phyloP scores from a whole-genome alignment of 2,113 vertebrate genomes.

The Otis tarda region DNA sequence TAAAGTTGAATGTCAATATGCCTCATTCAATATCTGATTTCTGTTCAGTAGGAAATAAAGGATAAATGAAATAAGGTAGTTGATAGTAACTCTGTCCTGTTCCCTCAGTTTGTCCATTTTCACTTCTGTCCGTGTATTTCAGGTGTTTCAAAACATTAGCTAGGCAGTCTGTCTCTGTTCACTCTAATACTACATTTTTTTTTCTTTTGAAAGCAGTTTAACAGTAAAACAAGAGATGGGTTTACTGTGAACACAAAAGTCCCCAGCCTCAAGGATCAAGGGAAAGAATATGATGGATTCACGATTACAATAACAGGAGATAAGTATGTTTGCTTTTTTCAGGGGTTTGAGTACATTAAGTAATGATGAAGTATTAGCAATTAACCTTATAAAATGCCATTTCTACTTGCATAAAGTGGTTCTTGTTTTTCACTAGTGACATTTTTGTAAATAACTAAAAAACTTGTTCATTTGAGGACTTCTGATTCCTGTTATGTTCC shows the following conservation, averaged over 20 bases:
- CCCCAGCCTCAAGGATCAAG: slow-evolving; percentile 89
- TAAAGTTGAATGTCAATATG: neutral
- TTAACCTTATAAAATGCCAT: neutral
- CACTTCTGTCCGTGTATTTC: neutral
- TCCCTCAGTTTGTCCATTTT: neutral
- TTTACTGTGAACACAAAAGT: slow-evolving; percentile 99
- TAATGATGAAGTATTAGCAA: neutral
- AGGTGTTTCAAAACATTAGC: neutral
- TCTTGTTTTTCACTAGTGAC: neutral
- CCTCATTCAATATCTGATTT: neutral
- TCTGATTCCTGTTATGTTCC: neutral
- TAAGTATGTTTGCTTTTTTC: slow-evolving; percentile 77
- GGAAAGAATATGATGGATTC: slow-evolving; percentile 94
- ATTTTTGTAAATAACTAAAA: neutral
- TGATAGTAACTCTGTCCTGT: neutral
- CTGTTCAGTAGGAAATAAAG: neutral
- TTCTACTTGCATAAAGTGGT: neutral
- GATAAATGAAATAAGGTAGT: neutral
- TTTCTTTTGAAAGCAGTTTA: slow-evolving; percentile 91
- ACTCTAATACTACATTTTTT: slow-evolving; percentile 1
- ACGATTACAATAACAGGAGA: slow-evolving; percentile 98
- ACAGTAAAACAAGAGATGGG: slow-evolving; percentile 98
- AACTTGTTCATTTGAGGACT: neutral
- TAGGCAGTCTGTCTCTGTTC: neutral
- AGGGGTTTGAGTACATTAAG: neutral